A percentile compares a stretch with the other conserved stretches of the same genome.
phyloP scores from a whole-genome alignment of 2,113 vertebrate genomes.

The Oryzias curvinotus region DNA sequence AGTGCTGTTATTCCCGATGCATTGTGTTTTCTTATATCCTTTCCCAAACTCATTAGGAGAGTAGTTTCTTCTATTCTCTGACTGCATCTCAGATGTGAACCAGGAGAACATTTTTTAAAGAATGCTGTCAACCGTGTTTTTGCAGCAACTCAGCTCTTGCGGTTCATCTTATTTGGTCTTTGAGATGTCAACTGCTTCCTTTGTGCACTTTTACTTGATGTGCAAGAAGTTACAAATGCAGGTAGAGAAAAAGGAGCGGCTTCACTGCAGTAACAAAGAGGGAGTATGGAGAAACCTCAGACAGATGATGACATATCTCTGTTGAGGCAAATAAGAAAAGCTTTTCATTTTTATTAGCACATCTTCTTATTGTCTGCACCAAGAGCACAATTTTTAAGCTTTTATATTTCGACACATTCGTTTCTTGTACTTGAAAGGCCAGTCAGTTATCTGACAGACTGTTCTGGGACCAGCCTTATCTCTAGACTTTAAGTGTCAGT shows the following conservation, averaged over 20 bases:
- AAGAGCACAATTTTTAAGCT: not conserved
- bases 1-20: too few relatives aligned
- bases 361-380: conserved; percentile 4
- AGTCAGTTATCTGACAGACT: conserved; percentile 26
- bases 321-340: not conserved
- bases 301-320: conserved; percentile 45
- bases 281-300: conserved; percentile 10
- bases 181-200: conserved; percentile 18
- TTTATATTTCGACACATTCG: conserved; percentile 1
- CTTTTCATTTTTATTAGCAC: conserved; percentile 4
- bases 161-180: not conserved
- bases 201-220: conserved; percentile 6
- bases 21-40: too few relatives aligned
- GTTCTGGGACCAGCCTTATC: conserved; percentile 40
- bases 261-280: conserved; percentile 15
- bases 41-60: too few relatives aligned
- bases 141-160: not conserved
- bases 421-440: conserved; percentile 22
- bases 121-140: too few relatives aligned
- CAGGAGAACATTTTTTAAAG: too few relatives aligned
- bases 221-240: not conserved
- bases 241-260: conserved; percentile 4
- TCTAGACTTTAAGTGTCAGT: conserved; percentile 34
- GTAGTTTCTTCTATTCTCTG: too few relatives aligned
- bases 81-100: too few relatives aligned